Base-by-base conservation (phyloP, 2,113 vertebrate species). In the Aepyceros melampus region DNA sequence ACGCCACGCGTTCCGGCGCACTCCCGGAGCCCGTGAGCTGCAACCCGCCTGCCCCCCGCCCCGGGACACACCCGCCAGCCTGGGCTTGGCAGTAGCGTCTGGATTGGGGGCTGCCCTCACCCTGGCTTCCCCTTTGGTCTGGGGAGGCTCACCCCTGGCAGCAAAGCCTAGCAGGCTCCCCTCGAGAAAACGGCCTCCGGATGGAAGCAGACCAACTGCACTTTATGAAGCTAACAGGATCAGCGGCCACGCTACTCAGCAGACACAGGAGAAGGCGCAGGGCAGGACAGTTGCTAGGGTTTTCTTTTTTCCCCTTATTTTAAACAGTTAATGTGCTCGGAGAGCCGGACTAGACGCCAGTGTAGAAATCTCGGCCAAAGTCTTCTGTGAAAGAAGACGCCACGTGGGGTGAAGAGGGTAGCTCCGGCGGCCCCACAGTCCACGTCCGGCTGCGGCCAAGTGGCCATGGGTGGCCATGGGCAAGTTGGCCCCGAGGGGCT, bases 241-340 rank as follows among this genome's bases (percentile, higher is more conserved):
- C 0, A 12, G n/a, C 21, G 16, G 62, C 40, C n/a, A 2, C 81
- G 25, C 92, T 53, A 71, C 51, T 62, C 85, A 40, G 58, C 78
- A 19, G 43, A 33, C 79, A 16, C 6, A 7, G 79, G 21, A 33
- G 33, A 14, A 76, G 56, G 47, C 6, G 31, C 67, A 31, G 78
- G 90, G 58, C 74, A 33, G 85, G 60, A 81, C 1, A 33, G 95
- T 56, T 87, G 45, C 29, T 86, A 93, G 13, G 1, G 51, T 29
- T 71, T 49, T 92, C 89, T 64, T 86, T 90, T 71, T 45, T 96
- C n/a, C 62, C 79, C 96, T 96, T 51, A 84, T 94, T 95, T 95
- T 96, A 96, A 97, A 96, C 95, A 97, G 98, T 97, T 97, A 95
- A 96, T 96, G 97, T 93, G 97, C 89, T 97, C 6, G 4, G 89